Conservation (phyloP, 1,140 invertebrate species). For the Macrocentrus cingulum region DNA sequence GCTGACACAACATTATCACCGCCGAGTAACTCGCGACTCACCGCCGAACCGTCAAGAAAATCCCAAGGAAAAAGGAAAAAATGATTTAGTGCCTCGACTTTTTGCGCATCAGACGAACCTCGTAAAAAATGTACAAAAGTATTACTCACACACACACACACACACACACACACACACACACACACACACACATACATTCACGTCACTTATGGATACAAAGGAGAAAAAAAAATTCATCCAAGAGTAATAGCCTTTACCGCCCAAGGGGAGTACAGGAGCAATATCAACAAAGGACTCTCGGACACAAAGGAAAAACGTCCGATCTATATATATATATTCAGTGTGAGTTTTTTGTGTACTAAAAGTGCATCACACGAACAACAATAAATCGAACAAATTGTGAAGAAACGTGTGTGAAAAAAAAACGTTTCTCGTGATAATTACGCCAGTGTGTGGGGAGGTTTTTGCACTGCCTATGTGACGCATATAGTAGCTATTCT, state of each 20-base stretch:
- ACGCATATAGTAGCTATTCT: too few species aligned
- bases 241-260: neutral
- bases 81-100: slow-evolving; percentile 57
- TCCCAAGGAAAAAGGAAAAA: slow-evolving; percentile 34
- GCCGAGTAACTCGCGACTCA: slow-evolving; percentile 20
- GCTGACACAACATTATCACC: slow-evolving; percentile 46
- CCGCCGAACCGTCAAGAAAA: slow-evolving; percentile 25
- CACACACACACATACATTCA: too few species aligned
- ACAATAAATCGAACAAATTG: too few species aligned
- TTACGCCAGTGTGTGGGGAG: too few species aligned
- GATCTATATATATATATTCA: too few species aligned
- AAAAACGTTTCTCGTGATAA: too few species aligned
- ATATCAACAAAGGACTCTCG: neutral
- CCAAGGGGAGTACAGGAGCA: neutral
- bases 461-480: too few species aligned
- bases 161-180: too few species aligned
- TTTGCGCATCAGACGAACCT: slow-evolving; percentile 42
- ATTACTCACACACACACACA: too few species aligned
- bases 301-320: neutral
- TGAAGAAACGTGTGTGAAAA: too few species aligned
- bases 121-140: slow-evolving; percentile 36
- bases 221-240: slow-evolving; percentile 26
- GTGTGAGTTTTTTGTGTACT: too few species aligned
- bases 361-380: too few species aligned
- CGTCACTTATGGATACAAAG: slow-evolving; percentile 30